Conservation (phyloP, 2,797 vertebrate genomes). For the Nyctalus aviator region DNA sequence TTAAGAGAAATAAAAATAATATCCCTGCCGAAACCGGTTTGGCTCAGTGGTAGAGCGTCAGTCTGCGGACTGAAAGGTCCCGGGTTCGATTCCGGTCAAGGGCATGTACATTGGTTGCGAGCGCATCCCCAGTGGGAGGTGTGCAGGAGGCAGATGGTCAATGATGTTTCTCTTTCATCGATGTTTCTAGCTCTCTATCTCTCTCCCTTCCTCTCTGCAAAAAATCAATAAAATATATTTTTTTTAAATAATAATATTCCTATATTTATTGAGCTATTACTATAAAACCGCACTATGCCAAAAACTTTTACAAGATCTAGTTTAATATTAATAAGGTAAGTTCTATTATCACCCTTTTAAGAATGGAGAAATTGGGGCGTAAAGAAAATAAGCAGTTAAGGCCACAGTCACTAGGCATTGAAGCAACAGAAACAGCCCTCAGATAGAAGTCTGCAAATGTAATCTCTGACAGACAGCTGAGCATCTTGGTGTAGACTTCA, state of each 20-base stretch:
- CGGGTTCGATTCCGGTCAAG: no score
- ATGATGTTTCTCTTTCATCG: no score
- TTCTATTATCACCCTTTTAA: slow-evolving; percentile 2
- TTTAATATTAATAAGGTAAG: background rate
- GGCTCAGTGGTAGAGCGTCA: no score
- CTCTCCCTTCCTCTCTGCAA: no score
- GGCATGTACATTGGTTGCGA: no score
- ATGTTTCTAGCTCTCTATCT: no score
- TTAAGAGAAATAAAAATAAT: background rate
- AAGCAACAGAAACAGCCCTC: background rate
- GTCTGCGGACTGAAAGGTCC: no score
- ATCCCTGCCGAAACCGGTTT: no score
- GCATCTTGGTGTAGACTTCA: background rate
- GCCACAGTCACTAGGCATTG: background rate
- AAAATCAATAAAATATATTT: no score
- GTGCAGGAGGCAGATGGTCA: no score
- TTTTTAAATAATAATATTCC: background rate
- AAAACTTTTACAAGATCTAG: background rate
- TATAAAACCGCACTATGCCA: background rate
- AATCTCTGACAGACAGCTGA: background rate
- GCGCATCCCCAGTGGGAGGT: no score
- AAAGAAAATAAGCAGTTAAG: background rate
- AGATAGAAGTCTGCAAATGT: background rate
- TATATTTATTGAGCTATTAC: background rate
- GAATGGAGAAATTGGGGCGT: background rate